Percentiles rank a stretch among this genome's conserved stretches.
Conservation (phyloP, 2,888 invertebrate genomes). For the Lepidochrysops patricia region DNA sequence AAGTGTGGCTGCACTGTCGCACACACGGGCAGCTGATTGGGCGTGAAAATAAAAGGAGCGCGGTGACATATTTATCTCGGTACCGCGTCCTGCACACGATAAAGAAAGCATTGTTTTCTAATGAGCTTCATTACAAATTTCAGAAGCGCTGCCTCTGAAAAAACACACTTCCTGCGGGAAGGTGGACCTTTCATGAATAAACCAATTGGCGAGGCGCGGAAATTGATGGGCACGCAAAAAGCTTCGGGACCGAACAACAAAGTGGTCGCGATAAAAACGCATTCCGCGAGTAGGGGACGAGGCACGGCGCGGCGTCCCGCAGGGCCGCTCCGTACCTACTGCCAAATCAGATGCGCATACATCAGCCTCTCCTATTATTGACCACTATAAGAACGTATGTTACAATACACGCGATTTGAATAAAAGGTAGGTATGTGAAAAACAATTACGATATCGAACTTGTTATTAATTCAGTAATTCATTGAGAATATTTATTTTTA, state of each 20-base stretch:
- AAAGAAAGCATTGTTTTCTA: slow-evolving; percentile 69
- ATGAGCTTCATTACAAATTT: slow-evolving; percentile 70
- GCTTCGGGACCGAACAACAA: slow-evolving; percentile 62
- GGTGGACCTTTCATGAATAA: slow-evolving; percentile 69
- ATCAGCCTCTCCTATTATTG: slow-evolving; percentile 34
- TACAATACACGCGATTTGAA: slow-evolving; percentile 21
- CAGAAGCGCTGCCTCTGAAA: slow-evolving; percentile 54
- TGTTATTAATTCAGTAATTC: neutral
- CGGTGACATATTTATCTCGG: slow-evolving; percentile 14
- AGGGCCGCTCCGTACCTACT: slow-evolving; percentile 35
- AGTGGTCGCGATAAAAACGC: slow-evolving; percentile 65
- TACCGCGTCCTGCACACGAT: slow-evolving; percentile 38
- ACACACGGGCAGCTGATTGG: neutral
- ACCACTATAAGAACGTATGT: slow-evolving; percentile 25
- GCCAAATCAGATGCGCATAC: slow-evolving; percentile 71
- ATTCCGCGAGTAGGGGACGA: slow-evolving; percentile 44
- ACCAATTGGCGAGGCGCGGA: slow-evolving; percentile 70
- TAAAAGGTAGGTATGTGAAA: slow-evolving; percentile 15
- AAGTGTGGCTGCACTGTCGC: neutral
- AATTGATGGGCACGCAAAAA: slow-evolving; percentile 71
- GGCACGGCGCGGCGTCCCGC: slow-evolving; percentile 37
- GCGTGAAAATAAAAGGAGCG: neutral
- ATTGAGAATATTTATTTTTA: too few species aligned
- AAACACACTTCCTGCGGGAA: slow-evolving; percentile 69
- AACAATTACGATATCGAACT: neutral